A percentile compares a stretch with the other conserved stretches of the same genome.
These are phyloP conservation scores for Scaptomyza montana DNA, from an alignment of 1,140 invertebrate genomes.

Conservation along the genomic window DNA sequence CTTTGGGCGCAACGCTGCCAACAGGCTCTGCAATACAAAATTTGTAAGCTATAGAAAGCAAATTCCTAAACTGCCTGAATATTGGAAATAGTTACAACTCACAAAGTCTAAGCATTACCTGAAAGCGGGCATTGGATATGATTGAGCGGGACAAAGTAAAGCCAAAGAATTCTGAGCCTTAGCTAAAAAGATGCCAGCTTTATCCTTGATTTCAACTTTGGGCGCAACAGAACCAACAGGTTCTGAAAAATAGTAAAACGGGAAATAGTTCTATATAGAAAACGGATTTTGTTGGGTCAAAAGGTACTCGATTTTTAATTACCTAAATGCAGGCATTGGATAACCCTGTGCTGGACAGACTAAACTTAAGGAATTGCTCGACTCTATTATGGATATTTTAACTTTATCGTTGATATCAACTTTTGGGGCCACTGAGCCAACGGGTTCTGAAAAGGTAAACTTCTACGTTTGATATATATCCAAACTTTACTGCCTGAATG, in stretches of 20 bases:
- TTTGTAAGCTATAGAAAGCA: neutral
- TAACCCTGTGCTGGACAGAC: slow-evolving; percentile 89
- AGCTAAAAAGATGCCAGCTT: slow-evolving; percentile 76
- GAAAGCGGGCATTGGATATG: slow-evolving; percentile 87
- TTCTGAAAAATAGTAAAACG: slow-evolving; percentile 69
- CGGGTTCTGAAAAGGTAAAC: slow-evolving; percentile 85
- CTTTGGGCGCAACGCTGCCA: slow-evolving; percentile 86
- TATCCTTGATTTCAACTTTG: slow-evolving; percentile 86
- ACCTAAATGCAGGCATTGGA: slow-evolving; percentile 88
- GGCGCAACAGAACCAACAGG: slow-evolving; percentile 88
- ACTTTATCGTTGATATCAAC: slow-evolving; percentile 84
- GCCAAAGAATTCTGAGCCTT: slow-evolving; percentile 83
- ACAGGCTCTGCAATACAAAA: slow-evolving; percentile 84
- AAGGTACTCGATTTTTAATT: slow-evolving; percentile 56
- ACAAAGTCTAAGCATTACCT: slow-evolving; percentile 83
- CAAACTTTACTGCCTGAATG: slow-evolving; percentile 36
- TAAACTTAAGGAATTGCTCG: slow-evolving; percentile 81
- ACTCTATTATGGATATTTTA: slow-evolving; percentile 63
- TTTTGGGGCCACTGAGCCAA: slow-evolving; percentile 85
- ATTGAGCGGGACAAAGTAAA: slow-evolving; percentile 89
- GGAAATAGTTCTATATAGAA: neutral
- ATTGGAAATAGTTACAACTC: neutral
- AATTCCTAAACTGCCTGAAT: slow-evolving; percentile 8
- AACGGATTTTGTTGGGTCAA: neutral
- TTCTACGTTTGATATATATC: slow-evolving; percentile 82